A percentile compares a stretch with the other conserved stretches of the same genome.
Conservation (phyloP, 92 coral and sea anemone species). For the Paramuricea clavata region DNA sequence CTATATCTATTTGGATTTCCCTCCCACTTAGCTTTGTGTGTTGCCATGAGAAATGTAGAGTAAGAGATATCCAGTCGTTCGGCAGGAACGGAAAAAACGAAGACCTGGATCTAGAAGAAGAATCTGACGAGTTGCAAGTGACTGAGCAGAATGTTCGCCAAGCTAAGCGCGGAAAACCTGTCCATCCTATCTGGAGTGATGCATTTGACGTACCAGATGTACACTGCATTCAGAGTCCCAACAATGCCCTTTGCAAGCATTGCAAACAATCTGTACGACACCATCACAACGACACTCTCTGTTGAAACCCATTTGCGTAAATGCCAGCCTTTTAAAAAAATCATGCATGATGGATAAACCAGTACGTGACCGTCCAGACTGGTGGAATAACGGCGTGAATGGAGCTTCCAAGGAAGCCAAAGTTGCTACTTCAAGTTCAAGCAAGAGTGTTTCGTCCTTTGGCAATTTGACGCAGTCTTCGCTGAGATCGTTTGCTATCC, state of each 20-base stretch:
- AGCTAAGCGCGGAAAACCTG: constrained; percentile 2
- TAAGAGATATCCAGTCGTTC: background rate
- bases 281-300: background rate
- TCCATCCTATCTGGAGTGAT: constrained; percentile 15
- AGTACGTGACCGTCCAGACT: background rate
- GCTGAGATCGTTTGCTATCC: background rate
- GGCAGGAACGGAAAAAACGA: background rate
- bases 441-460: background rate
- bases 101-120: background rate
- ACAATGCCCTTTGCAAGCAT: constrained; percentile 18
- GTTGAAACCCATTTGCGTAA: background rate
- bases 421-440: background rate
- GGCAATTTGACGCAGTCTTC: background rate
- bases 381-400: constrained; percentile 2
- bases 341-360: background rate
- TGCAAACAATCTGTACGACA: background rate
- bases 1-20: background rate
- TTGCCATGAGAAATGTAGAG: constrained; percentile 21
- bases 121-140: background rate
- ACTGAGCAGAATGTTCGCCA: background rate
- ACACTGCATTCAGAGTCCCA: background rate
- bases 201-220: constrained; percentile 1
- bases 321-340: constrained; percentile 11
- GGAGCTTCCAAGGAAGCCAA: background rate
- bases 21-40: constrained; percentile 33